Base-by-base conservation (phyloP, 2,797 vertebrate species). In the Numenius phaeopus region DNA sequence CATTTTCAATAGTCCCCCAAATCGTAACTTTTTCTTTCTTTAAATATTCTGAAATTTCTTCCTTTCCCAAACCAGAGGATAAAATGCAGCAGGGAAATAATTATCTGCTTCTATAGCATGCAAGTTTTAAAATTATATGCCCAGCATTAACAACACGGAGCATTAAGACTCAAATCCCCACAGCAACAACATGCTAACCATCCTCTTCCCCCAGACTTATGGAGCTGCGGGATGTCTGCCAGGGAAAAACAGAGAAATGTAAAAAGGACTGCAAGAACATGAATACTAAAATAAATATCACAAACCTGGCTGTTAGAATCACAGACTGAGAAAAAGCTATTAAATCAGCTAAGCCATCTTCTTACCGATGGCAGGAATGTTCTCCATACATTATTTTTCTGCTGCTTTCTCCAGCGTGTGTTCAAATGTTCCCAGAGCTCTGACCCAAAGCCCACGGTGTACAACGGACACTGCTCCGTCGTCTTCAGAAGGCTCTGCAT, bases 151-250 rank as follows among this genome's bases (percentile, higher is more conserved):
- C 76, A 94, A 85, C 61, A 86, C 44, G 89, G 83, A 94, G 79
- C 93, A 93, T 84, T 94, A 95, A 97, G 82, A 83, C 95, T 97
- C 94, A 81, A 91, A 97, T 96, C 82, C 97, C 94, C 96, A 97
- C 96, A 97, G 96, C 94, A 97, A 96, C 96, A 97, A 97, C 94
- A 95, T 91, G 94, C 90, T 95, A 96, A 96, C 95, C 93, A 96
- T 89, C 90, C 87, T 97, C 96, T 97, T 97, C 96, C 97, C 96
- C 96, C 97, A 97, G 97, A 97, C 97, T 95, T 96, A 91, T 89
- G 94, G 94, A 97, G 97, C 95, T 96, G 90, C 69, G 69, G 97
- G 97, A 97, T 88, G 95, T 96, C 94, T 97, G 97, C 97, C 97
- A 97, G 95, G 58, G 94, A 97, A 78, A 97, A 96, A 83, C 83